phyloP scores from a whole-genome alignment of 2,888 invertebrate genomes.

The Balanococcus diminutus region DNA sequence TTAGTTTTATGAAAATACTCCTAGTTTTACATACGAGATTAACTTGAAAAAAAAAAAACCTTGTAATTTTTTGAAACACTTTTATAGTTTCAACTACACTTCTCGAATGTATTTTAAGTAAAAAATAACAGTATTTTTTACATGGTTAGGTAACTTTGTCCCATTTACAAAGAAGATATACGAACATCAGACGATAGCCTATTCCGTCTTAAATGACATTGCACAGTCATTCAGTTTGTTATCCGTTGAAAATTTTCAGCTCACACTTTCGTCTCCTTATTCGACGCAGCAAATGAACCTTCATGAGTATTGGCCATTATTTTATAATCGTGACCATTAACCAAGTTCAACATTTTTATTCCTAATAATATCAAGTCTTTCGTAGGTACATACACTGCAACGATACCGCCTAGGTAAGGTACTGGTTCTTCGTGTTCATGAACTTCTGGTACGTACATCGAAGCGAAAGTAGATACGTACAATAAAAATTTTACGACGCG shows the following conservation, averaged over 20 bases:
- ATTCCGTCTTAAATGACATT: constrained; percentile 14
- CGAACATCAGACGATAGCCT: neutral
- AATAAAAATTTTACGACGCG: neutral
- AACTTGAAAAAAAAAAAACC: too few species aligned
- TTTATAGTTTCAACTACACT: too few species aligned
- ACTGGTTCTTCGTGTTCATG: constrained; percentile 20
- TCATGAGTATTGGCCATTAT: neutral
- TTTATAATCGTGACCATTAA: constrained; percentile 30
- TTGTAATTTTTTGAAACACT: too few species aligned
- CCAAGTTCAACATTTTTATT: constrained; percentile 28
- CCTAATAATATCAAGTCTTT: constrained; percentile 21
- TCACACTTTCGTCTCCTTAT: constrained; percentile 31
- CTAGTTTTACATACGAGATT: too few species aligned
- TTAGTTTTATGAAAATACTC: too few species aligned
- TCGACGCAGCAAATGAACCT: constrained; percentile 6
- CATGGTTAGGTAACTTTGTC: neutral
- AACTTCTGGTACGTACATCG: neutral
- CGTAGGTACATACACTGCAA: too few species aligned
- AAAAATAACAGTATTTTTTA: too few species aligned
- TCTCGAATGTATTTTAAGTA: too few species aligned
- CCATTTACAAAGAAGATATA: neutral
- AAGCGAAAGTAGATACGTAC: neutral
- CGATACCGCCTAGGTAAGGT: too few species aligned
- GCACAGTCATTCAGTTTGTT: constrained; percentile 18
- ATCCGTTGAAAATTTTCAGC: neutral